These are phyloP conservation scores for Mesochorus sp. DNA, from an alignment of 2,888 invertebrate genomes.

Conservation along the genomic window DNA sequence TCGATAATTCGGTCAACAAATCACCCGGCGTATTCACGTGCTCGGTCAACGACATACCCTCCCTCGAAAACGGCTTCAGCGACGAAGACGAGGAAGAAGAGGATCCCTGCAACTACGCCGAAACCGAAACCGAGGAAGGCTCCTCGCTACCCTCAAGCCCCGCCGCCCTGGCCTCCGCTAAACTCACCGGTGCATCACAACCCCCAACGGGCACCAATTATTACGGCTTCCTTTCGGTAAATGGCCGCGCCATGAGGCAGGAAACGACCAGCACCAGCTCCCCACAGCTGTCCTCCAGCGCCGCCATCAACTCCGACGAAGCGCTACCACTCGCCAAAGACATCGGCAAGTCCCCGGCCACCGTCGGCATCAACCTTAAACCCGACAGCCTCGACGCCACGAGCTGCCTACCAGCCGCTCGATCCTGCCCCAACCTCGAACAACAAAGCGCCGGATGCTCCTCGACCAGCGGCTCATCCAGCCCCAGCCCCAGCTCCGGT, in stretches of 20 bases:
- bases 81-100: conserved; percentile 68
- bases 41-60: conserved; percentile 74
- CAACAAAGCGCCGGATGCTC: conserved; percentile 84
- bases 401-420: conserved; percentile 81
- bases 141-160: conserved; percentile 79
- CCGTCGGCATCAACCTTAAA: conserved; percentile 65
- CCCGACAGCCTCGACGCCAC: conserved; percentile 71
- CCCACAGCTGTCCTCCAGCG: conserved; percentile 75
- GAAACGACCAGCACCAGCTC: conserved; percentile 81
- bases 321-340: conserved; percentile 53
- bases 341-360: conserved; percentile 47
- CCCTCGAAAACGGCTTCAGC: conserved; percentile 74
- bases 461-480: conserved; percentile 81
- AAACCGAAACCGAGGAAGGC: conserved; percentile 84
- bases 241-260: conserved; percentile 82
- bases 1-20: conserved; percentile 19
- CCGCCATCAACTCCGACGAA: conserved; percentile 38
- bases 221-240: conserved; percentile 82
- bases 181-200: conserved; percentile 77
- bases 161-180: conserved; percentile 78
- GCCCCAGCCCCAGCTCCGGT: conserved; percentile 81
- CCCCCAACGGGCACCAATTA: conserved; percentile 72
- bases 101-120: conserved; percentile 65
- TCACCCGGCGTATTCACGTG: conserved; percentile 62
- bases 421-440: conserved; percentile 83